These are phyloP conservation scores for Pachyuromys duprasi DNA, from an alignment of 2,797 vertebrate genomes.

Conservation along the genomic window DNA sequence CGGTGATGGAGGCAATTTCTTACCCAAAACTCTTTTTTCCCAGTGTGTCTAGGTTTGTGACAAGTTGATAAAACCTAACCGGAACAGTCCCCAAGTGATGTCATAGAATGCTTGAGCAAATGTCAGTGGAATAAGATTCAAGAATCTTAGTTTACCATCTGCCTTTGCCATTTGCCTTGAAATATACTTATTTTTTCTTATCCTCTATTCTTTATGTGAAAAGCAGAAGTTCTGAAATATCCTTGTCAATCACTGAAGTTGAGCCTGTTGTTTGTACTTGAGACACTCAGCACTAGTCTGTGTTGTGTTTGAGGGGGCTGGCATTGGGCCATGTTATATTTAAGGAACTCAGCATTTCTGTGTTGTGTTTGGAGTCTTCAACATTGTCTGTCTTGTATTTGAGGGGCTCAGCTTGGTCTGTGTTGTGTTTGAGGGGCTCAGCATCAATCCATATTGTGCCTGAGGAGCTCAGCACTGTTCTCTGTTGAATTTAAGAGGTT, in stretches of 20 bases:
- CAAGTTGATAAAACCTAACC: neutral
- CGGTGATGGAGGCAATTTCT: neutral
- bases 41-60: neutral
- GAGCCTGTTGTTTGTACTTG: neutral
- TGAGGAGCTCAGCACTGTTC: neutral
- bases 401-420: neutral
- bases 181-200: neutral
- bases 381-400: neutral
- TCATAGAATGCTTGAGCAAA: neutral
- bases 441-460: neutral
- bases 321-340: neutral
- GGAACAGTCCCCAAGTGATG: neutral
- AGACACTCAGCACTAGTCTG: neutral
- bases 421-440: neutral
- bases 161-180: neutral
- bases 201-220: constrained; percentile 4
- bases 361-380: neutral
- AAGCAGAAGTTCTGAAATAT: neutral
- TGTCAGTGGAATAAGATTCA: neutral
- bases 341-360: neutral
- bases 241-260: neutral
- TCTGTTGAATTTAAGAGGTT: neutral
- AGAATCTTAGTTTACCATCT: constrained; percentile 9
- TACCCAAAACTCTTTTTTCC: no score
- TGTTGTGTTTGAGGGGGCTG: neutral